These are phyloP conservation scores for Empidonax alnorum DNA, from an alignment of 2,113 vertebrate species.

Conservation along the genomic window DNA sequence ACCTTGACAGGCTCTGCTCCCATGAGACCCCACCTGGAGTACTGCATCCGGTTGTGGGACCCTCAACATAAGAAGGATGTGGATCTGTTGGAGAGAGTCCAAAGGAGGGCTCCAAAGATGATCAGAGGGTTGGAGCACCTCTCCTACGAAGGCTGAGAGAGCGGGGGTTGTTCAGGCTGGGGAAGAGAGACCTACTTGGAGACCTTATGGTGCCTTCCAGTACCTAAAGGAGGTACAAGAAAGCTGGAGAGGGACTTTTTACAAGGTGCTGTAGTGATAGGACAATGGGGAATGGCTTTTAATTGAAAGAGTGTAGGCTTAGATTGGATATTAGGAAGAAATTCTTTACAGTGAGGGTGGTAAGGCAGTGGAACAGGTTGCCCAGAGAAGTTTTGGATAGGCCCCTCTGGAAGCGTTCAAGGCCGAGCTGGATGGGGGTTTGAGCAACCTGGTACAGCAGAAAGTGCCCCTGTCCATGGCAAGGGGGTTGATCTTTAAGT, in stretches of 20 bases:
- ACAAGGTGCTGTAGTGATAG: background rate
- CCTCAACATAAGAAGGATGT: background rate
- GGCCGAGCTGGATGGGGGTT: background rate
- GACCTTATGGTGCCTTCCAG: background rate
- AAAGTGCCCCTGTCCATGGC: background rate
- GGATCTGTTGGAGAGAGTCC: background rate
- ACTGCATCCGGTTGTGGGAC: background rate
- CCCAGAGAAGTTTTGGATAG: background rate
- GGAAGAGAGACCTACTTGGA: background rate
- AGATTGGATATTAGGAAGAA: background rate
- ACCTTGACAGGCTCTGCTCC: background rate
- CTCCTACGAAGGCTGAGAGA: background rate
- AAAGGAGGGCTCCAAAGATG: background rate
- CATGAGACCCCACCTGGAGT: background rate
- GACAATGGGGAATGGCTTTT: background rate
- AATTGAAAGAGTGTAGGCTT: background rate
- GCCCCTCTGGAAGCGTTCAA: background rate
- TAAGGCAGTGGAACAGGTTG: background rate
- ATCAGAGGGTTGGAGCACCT: background rate
- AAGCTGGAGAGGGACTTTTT: background rate
- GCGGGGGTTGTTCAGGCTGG: background rate
- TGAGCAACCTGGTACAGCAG: background rate
- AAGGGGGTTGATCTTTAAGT: background rate
- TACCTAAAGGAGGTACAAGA: rapidly evolving
- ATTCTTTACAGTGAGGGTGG: background rate